Base-by-base conservation (phyloP, 2,797 vertebrate genomes). In the Chaetophractus vellerosus region DNA sequence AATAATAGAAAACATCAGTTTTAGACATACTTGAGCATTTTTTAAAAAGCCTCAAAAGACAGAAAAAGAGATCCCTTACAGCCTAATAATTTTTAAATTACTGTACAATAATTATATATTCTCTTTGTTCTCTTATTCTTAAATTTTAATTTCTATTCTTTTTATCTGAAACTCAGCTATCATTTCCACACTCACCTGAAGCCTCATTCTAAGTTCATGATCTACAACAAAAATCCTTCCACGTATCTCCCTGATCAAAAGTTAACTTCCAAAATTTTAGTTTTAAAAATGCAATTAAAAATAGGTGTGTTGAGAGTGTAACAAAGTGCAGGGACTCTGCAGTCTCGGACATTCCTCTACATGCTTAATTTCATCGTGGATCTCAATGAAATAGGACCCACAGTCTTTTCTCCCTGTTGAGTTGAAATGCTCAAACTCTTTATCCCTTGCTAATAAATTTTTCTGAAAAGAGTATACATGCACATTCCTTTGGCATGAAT, bases 251-350 rank as follows among this genome's bases (percentile, higher is more conserved):
- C 52, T 50, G 28, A 83, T 80, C 74, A 93, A 82, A 80, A 28
- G 10, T 74, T 74, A 59, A 91, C 68, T 86, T 74, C 4, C 64
- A 89, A 48, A 64, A 55, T 89, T 93, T 91, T n/a, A 21, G n/a
- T 50, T 94, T 79, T 52, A 74, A 81, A 84, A 94, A 31, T 18
- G 72, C n/a, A 87, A 76, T 36, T 41, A 31, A 76, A 90, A 88
- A 36, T 23, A 86, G 21, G 26, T n/a, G 0, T 21, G 79, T 63
- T 8, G 36, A 55, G 6, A 88, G 31, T 0, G 2, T 38, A 48
- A 50, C 61, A 82, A 19, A 45, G 28, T 21, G 76, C 24, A 23
- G 50, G 12, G 28, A n/a, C 12, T 81, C 36, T 69, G 18, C 76
- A 3, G 28, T 80, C 36, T 88, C 41, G 68, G 36, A 64, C 68